A percentile compares a stretch with the other conserved stretches of the same genome.
Evolutionary conservation across 2,888 invertebrate species (phyloP).

Genomic region (Caradrina kadenii): DNA sequence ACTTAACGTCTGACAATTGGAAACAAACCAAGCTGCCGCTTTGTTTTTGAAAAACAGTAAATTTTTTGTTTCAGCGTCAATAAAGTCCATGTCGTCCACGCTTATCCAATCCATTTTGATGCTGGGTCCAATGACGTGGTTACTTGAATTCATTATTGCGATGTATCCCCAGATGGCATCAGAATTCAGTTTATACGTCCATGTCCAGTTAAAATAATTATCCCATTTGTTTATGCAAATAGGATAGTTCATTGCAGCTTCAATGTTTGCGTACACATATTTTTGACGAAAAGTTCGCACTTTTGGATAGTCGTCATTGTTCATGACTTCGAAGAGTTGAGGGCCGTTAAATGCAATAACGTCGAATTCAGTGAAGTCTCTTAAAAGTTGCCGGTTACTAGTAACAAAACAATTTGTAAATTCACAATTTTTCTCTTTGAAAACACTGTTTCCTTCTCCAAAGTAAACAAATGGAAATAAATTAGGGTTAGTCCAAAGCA

Average conservation of each 20-base stretch:
- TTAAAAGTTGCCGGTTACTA: constrained; percentile 68
- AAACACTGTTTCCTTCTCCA: constrained; percentile 73
- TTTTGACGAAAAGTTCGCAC: constrained; percentile 72
- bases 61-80: constrained; percentile 61
- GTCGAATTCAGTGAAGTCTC: constrained; percentile 74
- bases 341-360: constrained; percentile 79
- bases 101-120: constrained; percentile 70
- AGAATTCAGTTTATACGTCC: constrained; percentile 82
- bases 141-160: constrained; percentile 69
- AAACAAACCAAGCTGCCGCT: constrained; percentile 80
- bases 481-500: constrained; percentile 77
- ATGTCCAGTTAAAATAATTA: constrained; percentile 83
- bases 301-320: constrained; percentile 67
- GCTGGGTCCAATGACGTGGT: constrained; percentile 74
- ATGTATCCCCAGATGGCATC: constrained; percentile 80
- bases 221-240: constrained; percentile 72
- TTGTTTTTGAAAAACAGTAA: constrained; percentile 67
- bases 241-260: constrained; percentile 77
- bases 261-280: constrained; percentile 80
- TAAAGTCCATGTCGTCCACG: constrained; percentile 65
- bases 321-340: constrained; percentile 62
- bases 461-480: constrained; percentile 75
- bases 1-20: constrained; percentile 77
- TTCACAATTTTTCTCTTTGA: constrained; percentile 73
- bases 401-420: constrained; percentile 81